phyloP scores from a whole-genome alignment of 1,140 invertebrate species.

The Zaprionus inermis region DNA sequence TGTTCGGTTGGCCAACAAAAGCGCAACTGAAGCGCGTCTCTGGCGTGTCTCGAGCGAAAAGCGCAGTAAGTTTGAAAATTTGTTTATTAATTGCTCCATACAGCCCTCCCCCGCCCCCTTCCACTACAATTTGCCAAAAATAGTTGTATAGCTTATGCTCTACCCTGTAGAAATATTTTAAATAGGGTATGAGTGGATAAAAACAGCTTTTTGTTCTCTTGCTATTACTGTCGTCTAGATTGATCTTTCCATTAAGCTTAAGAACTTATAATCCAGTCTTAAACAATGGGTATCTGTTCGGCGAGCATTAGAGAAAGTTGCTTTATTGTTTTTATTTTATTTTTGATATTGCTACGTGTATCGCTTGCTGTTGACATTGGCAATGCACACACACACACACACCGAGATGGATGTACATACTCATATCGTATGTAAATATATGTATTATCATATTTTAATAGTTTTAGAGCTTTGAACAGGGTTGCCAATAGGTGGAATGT shows the following conservation, averaged over 20 bases:
- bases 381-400: not conserved
- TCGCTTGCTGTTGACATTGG: not conserved
- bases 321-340: not conserved
- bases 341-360: not conserved
- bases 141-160: not conserved
- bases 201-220: no score
- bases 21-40: constrained; percentile 27
- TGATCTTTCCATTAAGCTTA: no score
- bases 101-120: not conserved
- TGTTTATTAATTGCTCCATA: constrained; percentile 11
- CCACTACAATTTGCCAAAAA: not conserved
- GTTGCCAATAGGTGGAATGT: not conserved
- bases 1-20: constrained; percentile 40
- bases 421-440: not conserved
- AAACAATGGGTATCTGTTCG: not conserved
- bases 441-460: constrained; percentile 8
- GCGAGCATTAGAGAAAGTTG: not conserved
- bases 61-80: constrained; percentile 11
- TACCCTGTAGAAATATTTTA: not conserved
- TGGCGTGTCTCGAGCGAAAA: not conserved
- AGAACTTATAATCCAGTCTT: no score
- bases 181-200: no score
- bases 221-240: no score
- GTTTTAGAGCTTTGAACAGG: not conserved
- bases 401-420: not conserved